Evolutionary conservation across 2,888 invertebrate genomes (phyloP).

Genomic region (Netelia fuscicornis): DNA sequence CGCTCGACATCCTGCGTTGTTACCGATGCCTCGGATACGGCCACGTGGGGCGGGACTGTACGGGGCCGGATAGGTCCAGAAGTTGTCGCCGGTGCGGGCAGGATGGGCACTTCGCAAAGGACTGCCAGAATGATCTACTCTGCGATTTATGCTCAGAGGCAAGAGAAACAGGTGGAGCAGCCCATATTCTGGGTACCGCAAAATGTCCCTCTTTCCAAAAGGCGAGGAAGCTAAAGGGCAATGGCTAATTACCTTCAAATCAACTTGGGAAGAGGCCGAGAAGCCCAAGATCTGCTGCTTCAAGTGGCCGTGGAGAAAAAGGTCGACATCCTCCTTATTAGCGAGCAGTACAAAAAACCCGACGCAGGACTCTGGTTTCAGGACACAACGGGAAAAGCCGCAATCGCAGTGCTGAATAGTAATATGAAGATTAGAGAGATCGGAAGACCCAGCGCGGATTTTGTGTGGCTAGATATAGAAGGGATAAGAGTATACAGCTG

Average conservation of each 20-base stretch:
- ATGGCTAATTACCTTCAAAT: slow-evolving; percentile 60
- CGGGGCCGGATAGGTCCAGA: slow-evolving; percentile 53
- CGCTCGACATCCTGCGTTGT: slow-evolving; percentile 44
- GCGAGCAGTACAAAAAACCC: slow-evolving; percentile 37
- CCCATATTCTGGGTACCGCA: slow-evolving; percentile 44
- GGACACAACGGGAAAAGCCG: slow-evolving; percentile 45
- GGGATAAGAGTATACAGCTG: neutral
- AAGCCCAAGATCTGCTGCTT: slow-evolving; percentile 56
- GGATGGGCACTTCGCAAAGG: slow-evolving; percentile 55
- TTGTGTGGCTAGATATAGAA: no score
- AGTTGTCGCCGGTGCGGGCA: slow-evolving; percentile 63
- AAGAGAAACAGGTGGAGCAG: neutral
- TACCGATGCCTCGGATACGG: slow-evolving; percentile 49
- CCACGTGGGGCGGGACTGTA: slow-evolving; percentile 16
- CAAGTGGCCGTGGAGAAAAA: slow-evolving; percentile 52
- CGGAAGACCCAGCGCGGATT: no score
- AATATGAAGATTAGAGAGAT: neutral
- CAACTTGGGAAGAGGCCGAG: slow-evolving; percentile 65
- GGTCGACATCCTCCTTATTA: slow-evolving; percentile 32
- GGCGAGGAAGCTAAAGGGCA: slow-evolving; percentile 24
- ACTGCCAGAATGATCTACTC: slow-evolving; percentile 44
- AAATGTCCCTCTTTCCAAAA: slow-evolving; percentile 39
- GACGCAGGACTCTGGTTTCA: slow-evolving; percentile 29
- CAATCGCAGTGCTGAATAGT: slow-evolving; percentile 49
- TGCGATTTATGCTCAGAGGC: slow-evolving; percentile 63